phyloP scores from a whole-genome alignment of 2,797 vertebrate species.

The Todus mexicanus region DNA sequence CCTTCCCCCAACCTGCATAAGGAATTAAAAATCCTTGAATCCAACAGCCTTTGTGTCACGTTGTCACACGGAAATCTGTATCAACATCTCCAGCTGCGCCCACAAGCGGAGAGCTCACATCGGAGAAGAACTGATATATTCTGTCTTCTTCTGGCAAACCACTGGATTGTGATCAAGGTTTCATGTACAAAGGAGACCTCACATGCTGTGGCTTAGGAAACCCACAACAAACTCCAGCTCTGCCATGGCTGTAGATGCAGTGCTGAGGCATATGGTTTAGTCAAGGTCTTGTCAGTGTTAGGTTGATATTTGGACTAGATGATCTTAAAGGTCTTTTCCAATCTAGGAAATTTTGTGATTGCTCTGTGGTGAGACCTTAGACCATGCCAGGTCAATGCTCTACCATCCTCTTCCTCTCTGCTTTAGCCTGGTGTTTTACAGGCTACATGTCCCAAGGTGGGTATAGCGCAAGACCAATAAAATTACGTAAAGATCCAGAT shows the following conservation, averaged over 20 bases:
- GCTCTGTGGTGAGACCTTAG: background rate
- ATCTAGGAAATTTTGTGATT: too few species aligned
- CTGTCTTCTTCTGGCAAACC: background rate
- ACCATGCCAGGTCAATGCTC: background rate
- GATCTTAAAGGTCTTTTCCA: too few species aligned
- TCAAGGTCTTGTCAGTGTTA: too few species aligned
- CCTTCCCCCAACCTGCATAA: background rate
- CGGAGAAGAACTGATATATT: background rate
- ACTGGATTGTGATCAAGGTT: fast-evolving
- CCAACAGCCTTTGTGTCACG: background rate
- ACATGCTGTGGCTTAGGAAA: background rate
- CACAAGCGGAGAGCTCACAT: background rate
- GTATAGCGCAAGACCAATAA: background rate
- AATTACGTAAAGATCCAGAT: background rate
- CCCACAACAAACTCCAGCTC: background rate
- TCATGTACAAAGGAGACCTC: background rate
- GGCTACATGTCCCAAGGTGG: background rate
- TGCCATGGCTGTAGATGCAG: too few species aligned
- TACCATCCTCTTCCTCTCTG: background rate
- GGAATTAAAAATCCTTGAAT: background rate
- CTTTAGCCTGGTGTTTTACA: background rate
- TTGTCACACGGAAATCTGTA: background rate
- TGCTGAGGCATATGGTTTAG: too few species aligned
- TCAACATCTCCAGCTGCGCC: background rate
- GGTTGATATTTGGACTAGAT: too few species aligned